phyloP scores from a whole-genome alignment of 2,888 invertebrate species.

The Crematogaster levior region DNA sequence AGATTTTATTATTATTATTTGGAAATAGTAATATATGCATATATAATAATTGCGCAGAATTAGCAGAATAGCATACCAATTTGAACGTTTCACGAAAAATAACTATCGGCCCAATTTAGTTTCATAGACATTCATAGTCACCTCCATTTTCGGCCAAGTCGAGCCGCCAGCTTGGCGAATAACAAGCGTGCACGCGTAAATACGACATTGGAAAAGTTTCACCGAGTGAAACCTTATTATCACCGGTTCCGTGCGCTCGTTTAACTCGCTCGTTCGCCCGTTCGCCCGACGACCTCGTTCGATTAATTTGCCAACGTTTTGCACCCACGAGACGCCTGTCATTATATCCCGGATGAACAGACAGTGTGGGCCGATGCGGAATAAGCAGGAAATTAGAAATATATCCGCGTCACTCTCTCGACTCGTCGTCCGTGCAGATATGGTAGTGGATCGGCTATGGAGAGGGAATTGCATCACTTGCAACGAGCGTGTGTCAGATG shows the following conservation, averaged over 20 bases:
- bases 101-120: not conserved
- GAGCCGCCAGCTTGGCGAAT: not conserved
- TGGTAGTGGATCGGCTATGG: conserved; percentile 22
- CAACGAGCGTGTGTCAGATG: not conserved
- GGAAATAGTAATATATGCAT: no score
- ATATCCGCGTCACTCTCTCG: conserved; percentile 56
- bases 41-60: not conserved
- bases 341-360: conserved; percentile 65
- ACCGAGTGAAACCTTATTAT: conserved; percentile 70
- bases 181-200: conserved; percentile 29
- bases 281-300: conserved; percentile 72
- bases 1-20: no score
- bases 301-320: conserved; percentile 71
- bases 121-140: not conserved
- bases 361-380: conserved; percentile 60
- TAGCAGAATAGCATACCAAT: not conserved
- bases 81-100: not conserved
- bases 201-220: conserved; percentile 68
- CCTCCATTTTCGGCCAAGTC: not conserved
- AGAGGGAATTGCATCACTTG: conserved; percentile 45
- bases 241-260: conserved; percentile 26
- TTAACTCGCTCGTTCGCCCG: conserved; percentile 50
- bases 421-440: conserved; percentile 28
- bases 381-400: conserved; percentile 72
- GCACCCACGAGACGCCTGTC: conserved; percentile 69